Evolutionary conservation across 2,113 vertebrate species (phyloP), one percentile per base, ranked within the genome.

Genomic region (Rynchops niger): DNA sequence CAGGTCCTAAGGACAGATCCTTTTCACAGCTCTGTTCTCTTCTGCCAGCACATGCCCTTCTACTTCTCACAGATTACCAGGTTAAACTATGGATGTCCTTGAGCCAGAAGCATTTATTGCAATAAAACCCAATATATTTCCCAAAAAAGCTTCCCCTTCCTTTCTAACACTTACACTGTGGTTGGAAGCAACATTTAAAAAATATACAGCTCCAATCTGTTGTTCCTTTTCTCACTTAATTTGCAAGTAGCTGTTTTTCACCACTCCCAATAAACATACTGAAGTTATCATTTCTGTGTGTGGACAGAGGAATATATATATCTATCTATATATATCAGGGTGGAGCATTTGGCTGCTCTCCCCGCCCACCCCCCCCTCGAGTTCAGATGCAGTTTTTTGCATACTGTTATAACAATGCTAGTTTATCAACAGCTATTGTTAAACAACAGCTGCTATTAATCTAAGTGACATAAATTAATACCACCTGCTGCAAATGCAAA

Each of bases 41-140:
- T 98, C 97, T 98, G 98, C 90, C 95, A 97, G 94, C 87, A 76
- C 67, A 97, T 98, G 98, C 98, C 98, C 98, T 98, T 98, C 98
- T 97, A 93, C 88, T 95, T 97, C 98, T 97, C 97, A 70, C 69
- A 43, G 96, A 97, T 97, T 90, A 93, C 52, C 70, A 96, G 97
- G 96, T 97, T 97, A 97, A 98, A 96, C 97, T 95, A 82, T 47
- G 72, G 59, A 92, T 97, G 95, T 96, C 98, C 98, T 97, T 97
- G 96, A 98, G 98, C 98, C 98, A 98, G 97, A 97, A 97, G 93
- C 45, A 86, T 79, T 94, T 93, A 71, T 73, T 92, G 71, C 93
- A 95, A 88, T 84, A 61, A 83, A 96, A 88, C 14, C 53, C 55
- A 86, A 72, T 88, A 56, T 40, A 83, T 90, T 93, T 92, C 29